These are phyloP conservation scores for Ormyrus labotus DNA, from an alignment of 2,888 invertebrate species.

Conservation along the genomic window DNA sequence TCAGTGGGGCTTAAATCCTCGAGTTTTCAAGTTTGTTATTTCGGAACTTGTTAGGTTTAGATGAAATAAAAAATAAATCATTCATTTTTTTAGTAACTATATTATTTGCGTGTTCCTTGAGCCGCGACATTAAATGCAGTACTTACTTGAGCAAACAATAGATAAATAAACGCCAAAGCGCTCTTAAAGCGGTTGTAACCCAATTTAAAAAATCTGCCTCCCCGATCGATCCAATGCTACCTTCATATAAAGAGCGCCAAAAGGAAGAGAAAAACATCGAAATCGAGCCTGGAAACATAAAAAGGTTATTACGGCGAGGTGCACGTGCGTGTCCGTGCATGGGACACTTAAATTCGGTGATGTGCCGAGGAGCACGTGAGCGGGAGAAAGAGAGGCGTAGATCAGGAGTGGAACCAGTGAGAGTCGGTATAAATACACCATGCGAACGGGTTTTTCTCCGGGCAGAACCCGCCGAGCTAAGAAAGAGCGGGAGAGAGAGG, in stretches of 20 bases:
- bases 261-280: background rate
- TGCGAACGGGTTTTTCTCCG: conserved; percentile 55
- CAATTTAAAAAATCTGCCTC: conserved; percentile 28
- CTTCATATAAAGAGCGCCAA: background rate
- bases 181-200: background rate
- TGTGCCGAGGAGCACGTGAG: conserved; percentile 24
- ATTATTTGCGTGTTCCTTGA: too few species aligned
- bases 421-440: conserved; percentile 71
- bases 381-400: conserved; percentile 52
- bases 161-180: too few species aligned
- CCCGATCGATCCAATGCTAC: background rate
- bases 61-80: too few species aligned
- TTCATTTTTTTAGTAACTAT: too few species aligned
- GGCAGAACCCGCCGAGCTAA: conserved; percentile 57
- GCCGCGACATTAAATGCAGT: too few species aligned
- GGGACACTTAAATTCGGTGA: conserved; percentile 63
- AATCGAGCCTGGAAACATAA: conserved; percentile 32
- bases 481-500: conserved; percentile 19
- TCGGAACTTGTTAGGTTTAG: too few species aligned
- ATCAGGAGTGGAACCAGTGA: conserved; percentile 64
- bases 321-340: conserved; percentile 52
- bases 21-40: too few species aligned
- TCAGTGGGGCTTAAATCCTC: too few species aligned
- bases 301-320: conserved; percentile 47
- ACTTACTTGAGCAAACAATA: too few species aligned